Conservation (phyloP, 2,113 vertebrate genomes). For the Heterocephalus glaber region DNA sequence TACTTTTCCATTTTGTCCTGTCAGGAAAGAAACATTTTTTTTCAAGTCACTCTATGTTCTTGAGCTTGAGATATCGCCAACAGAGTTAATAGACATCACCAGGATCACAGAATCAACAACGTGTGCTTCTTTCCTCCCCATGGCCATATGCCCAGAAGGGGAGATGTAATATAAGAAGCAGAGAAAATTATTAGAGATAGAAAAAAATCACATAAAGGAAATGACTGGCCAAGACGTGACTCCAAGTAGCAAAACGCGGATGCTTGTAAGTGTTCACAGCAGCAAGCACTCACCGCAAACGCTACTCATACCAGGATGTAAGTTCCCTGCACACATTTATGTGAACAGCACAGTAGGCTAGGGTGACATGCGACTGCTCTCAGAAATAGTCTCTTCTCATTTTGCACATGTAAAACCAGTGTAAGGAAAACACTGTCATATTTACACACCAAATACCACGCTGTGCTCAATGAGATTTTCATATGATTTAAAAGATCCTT, state of each 20-base stretch:
- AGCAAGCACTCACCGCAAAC: not conserved
- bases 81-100: slow-evolving; percentile 44
- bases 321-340: not conserved
- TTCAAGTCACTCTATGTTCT: slow-evolving; percentile 45
- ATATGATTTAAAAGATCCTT: slow-evolving; percentile 61
- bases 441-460: not conserved
- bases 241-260: not conserved
- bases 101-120: slow-evolving; percentile 22
- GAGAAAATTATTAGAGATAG: slow-evolving; percentile 61
- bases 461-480: slow-evolving; percentile 37
- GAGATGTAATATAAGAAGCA: slow-evolving; percentile 58
- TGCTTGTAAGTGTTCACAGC: not conserved
- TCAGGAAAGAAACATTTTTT: slow-evolving; percentile 23
- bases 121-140: not conserved
- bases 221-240: not conserved
- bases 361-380: not conserved
- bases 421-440: slow-evolving; percentile 6
- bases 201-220: not conserved
- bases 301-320: not conserved
- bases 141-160: slow-evolving; percentile 51
- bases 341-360: not conserved
- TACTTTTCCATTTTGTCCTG: slow-evolving; percentile 4
- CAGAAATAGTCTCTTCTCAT: not conserved
- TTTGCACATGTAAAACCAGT: slow-evolving; percentile 1
- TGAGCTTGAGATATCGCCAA: slow-evolving; percentile 50